A percentile compares a stretch with the other conserved stretches of the same genome.
Conservation (phyloP, 2,888 invertebrate genomes). For the Leptura quadrifasciata region DNA sequence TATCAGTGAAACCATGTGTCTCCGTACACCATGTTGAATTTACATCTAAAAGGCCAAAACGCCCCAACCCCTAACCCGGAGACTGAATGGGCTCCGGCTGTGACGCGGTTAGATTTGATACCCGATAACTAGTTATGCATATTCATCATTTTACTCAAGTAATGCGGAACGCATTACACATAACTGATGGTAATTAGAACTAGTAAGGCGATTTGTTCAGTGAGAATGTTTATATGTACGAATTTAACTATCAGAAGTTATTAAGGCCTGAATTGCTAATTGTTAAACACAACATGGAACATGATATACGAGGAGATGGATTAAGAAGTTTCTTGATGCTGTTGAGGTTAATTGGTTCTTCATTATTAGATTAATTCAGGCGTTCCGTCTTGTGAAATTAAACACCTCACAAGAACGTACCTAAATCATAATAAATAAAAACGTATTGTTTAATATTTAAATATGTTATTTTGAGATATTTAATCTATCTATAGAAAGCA, state of each 20-base stretch:
- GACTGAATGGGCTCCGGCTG: conserved; percentile 29
- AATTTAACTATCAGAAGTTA: conserved; percentile 37
- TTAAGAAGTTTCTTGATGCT: conserved; percentile 22
- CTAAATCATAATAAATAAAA: no score
- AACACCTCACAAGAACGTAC: background rate
- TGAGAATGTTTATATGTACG: conserved; percentile 41
- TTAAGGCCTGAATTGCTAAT: conserved; percentile 30
- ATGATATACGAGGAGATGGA: conserved; percentile 12
- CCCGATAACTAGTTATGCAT: conserved; percentile 52
- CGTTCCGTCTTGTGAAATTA: background rate
- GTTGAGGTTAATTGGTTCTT: conserved; percentile 30
- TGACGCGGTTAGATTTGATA: conserved; percentile 45
- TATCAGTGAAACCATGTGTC: conserved; percentile 28
- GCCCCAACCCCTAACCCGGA: conserved; percentile 30
- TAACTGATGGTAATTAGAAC: conserved; percentile 39
- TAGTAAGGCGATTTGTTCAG: conserved; percentile 41
- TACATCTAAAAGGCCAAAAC: conserved; percentile 36
- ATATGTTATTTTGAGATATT: no score
- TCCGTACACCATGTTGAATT: conserved; percentile 21
- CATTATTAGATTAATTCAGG: conserved; percentile 21
- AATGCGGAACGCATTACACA: conserved; percentile 42
- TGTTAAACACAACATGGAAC: conserved; percentile 32
- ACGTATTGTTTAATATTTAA: no score
- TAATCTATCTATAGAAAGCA: no score
- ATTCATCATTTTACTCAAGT: conserved; percentile 46